phyloP scores from a whole-genome alignment of 2,888 invertebrate genomes.

The Leucoma salicis region DNA sequence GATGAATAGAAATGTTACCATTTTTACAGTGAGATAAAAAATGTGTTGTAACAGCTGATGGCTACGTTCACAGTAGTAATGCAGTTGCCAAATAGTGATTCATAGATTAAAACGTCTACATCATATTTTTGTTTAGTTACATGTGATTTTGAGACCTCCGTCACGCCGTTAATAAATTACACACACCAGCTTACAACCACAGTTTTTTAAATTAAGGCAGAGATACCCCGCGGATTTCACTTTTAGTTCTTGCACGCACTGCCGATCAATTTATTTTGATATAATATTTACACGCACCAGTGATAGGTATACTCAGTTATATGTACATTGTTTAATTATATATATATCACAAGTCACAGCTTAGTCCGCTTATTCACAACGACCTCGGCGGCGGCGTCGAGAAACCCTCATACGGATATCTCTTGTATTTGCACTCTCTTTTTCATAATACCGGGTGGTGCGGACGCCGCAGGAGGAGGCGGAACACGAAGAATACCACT shows the following conservation, averaged over 20 bases:
- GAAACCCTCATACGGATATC: slow-evolving; percentile 90
- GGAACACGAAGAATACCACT: slow-evolving; percentile 75
- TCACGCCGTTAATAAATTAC: slow-evolving; percentile 40
- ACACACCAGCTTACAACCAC: slow-evolving; percentile 36
- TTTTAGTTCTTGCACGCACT: slow-evolving; percentile 36
- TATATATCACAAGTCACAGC: slow-evolving; percentile 59
- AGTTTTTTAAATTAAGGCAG: slow-evolving; percentile 34
- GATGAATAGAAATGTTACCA: neutral
- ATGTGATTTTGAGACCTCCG: slow-evolving; percentile 38
- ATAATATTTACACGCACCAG: slow-evolving; percentile 41
- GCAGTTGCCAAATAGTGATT: slow-evolving; percentile 29
- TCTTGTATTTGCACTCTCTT: slow-evolving; percentile 96
- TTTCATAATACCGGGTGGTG: slow-evolving; percentile 90
- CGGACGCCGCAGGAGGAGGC: slow-evolving; percentile 73
- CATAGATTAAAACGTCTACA: slow-evolving; percentile 25
- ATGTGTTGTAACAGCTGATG: slow-evolving; percentile 13
- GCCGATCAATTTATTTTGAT: slow-evolving; percentile 16
- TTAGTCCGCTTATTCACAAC: slow-evolving; percentile 74
- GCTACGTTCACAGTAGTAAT: slow-evolving; percentile 14
- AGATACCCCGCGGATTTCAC: slow-evolving; percentile 39
- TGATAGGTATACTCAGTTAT: slow-evolving; percentile 20
- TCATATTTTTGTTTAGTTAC: slow-evolving; percentile 27
- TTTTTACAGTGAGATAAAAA: slow-evolving; percentile 6
- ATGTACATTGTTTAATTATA: slow-evolving; percentile 39
- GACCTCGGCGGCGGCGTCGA: slow-evolving; percentile 63